Percentiles rank a stretch among this genome's conserved stretches.
Conservation (phyloP, 1,140 invertebrate genomes). For the Formica selysi region DNA sequence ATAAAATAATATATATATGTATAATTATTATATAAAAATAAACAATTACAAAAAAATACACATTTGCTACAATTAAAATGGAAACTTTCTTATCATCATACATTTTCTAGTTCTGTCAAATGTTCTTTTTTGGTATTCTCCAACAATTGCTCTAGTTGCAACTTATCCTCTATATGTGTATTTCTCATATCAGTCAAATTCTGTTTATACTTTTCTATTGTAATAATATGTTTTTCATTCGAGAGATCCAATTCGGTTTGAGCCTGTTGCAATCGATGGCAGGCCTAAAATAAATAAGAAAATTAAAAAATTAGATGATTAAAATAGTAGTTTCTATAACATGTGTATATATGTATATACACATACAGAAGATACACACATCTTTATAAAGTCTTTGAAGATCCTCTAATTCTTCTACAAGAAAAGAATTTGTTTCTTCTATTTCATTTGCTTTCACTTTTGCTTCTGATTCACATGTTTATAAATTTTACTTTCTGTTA, state of each 20-base stretch:
- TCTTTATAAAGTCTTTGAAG: slow-evolving; percentile 76
- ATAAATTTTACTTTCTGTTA: slow-evolving; percentile 72
- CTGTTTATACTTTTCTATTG: slow-evolving; percentile 72
- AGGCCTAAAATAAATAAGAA: slow-evolving; percentile 66
- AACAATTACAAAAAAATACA: slow-evolving; percentile 13
- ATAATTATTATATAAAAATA: background rate
- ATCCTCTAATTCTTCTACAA: slow-evolving; percentile 75
- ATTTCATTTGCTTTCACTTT: slow-evolving; percentile 72
- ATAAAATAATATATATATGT: slow-evolving; percentile 7
- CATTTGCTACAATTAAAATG: background rate
- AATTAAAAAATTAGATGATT: background rate
- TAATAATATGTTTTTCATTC: slow-evolving; percentile 64
- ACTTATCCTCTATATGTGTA: slow-evolving; percentile 72
- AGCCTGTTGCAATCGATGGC: slow-evolving; percentile 61
- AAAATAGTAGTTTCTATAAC: background rate
- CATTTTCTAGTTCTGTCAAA: slow-evolving; percentile 76
- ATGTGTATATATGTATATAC: background rate
- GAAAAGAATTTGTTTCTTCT: slow-evolving; percentile 68
- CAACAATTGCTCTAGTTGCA: slow-evolving; percentile 73
- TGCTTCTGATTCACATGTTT: slow-evolving; percentile 64
- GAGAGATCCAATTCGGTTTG: slow-evolving; percentile 73
- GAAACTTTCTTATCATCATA: slow-evolving; percentile 59
- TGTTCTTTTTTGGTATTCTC: slow-evolving; percentile 72
- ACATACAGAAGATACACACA: slow-evolving; percentile 58
- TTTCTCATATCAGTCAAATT: slow-evolving; percentile 77